A percentile compares a stretch with the other conserved stretches of the same genome.
Evolutionary conservation across 92 coral and sea anemone genomes (phyloP).

Genomic region (Phenganax subtilis): DNA sequence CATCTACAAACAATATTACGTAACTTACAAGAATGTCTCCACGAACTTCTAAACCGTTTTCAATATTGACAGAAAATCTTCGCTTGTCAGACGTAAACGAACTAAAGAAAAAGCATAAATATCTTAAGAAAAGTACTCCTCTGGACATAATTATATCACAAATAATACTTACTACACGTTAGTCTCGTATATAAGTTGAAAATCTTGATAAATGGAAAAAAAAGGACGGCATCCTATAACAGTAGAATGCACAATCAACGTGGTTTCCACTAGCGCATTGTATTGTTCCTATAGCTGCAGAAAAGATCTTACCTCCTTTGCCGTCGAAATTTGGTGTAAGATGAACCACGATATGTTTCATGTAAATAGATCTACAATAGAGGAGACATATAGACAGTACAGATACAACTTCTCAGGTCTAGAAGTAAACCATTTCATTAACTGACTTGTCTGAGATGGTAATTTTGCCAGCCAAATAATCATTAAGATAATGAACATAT

Average conservation of each 20-base stretch:
- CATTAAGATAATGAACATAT: slow-evolving; percentile 95
- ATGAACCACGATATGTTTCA: slow-evolving; percentile 84
- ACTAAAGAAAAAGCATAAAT: slow-evolving; percentile 40
- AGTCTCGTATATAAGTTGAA: slow-evolving; percentile 80
- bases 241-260: not conserved
- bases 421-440: not conserved
- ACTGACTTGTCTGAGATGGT: slow-evolving; percentile 74
- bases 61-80: slow-evolving; percentile 76
- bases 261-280: not conserved
- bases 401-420: not conserved
- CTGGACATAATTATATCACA: not conserved
- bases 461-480: slow-evolving; percentile 75
- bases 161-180: slow-evolving; percentile 80
- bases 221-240: slow-evolving; percentile 83
- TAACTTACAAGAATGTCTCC: slow-evolving; percentile 78
- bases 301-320: slow-evolving; percentile 61
- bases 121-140: not conserved
- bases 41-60: slow-evolving; percentile 72
- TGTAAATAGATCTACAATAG: slow-evolving; percentile 64
- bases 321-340: slow-evolving; percentile 90
- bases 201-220: slow-evolving; percentile 75
- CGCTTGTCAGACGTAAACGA: slow-evolving; percentile 79
- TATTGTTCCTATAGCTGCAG: not conserved
- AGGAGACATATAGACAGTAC: not conserved
- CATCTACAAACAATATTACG: not conserved